A percentile compares a stretch with the other conserved stretches of the same genome.
Conservation (phyloP, 2,888 invertebrate genomes). For the Megaustenia siamemsis region DNA sequence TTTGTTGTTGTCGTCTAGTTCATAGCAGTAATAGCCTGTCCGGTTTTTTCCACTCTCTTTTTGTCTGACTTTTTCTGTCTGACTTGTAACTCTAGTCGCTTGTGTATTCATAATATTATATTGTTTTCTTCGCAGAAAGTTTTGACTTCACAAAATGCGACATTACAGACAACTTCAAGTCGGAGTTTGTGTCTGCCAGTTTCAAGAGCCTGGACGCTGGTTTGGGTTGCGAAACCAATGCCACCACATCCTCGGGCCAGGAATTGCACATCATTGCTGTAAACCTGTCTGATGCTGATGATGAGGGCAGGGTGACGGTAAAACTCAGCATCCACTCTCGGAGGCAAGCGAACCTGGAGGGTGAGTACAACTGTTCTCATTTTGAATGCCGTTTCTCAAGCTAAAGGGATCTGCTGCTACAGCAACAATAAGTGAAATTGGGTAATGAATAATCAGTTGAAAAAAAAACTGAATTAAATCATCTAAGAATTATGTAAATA, state of each 20-base stretch:
- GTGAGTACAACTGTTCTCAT: conserved; percentile 12
- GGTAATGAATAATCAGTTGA: too few relatives aligned
- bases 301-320: conserved; percentile 2
- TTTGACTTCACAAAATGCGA: conserved; percentile 51
- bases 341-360: conserved; percentile 7
- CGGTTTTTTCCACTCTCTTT: too few relatives aligned
- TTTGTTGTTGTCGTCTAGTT: too few relatives aligned
- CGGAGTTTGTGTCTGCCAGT: conserved; percentile 54
- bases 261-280: conserved; percentile 58
- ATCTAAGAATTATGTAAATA: too few relatives aligned
- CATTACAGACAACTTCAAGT: conserved; percentile 49
- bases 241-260: conserved; percentile 49
- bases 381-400: too few relatives aligned
- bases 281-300: conserved; percentile 29
- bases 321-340: conserved; percentile 34
- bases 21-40: too few relatives aligned
- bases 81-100: too few relatives aligned
- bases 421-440: too few relatives aligned
- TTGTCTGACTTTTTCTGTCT: too few relatives aligned
- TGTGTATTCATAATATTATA: too few relatives aligned
- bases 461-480: too few relatives aligned
- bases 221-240: conserved; percentile 55
- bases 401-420: too few relatives aligned
- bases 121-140: background rate
- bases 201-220: conserved; percentile 51